Evolutionary conservation across 2,888 invertebrate genomes (phyloP), one percentile per base, ranked within the genome.

Genomic region (Eulithis prunata): DNA sequence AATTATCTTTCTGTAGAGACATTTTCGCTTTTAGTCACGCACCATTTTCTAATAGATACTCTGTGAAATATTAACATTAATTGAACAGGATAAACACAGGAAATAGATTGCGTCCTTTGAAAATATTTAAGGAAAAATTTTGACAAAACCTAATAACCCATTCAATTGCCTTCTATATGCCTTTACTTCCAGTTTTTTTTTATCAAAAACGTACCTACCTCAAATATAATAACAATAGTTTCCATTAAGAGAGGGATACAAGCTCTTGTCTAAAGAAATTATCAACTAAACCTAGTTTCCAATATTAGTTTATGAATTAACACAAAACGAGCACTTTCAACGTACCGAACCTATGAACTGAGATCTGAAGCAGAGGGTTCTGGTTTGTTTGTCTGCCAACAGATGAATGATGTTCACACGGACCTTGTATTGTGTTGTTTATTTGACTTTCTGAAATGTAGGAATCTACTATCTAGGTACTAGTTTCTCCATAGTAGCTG

Each of bases 391-490:
- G 76, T 77, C 57, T 59, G 68, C 66, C 69, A 56, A 61, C 53
- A 41, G 70, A 75, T 82, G 81, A 81, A 74, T 78, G 75, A 82
- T 76, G 75, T 69, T 54, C 46, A 64, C 57, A 59, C 41, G 75
- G 66, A 77, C 79, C 77, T 77, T 75, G 79, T 68, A 61, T 71
- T 52, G 75, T 72, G 71, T 32, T 76, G 78, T 79, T 80, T 81
- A 73, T 80, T 77, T 75, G 41, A 45, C 63, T 67, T 59, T 59
- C 49, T 60, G 57, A 54, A 36, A 57, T 66, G 61, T 54, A 56
- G 57, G 51, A 56, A 65, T 36, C 52, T 57, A 13, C 47, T 14
- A 7, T 21, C 21, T 21, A 49, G 14, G 21, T 21, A 21, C 14
- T 21, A 49, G 49, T 21, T 21, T 49, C 5, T 5, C n/a, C 47